These are phyloP conservation scores for Triplophysa rosa DNA, from an alignment of 2,113 vertebrate species.

Conservation along the genomic window DNA sequence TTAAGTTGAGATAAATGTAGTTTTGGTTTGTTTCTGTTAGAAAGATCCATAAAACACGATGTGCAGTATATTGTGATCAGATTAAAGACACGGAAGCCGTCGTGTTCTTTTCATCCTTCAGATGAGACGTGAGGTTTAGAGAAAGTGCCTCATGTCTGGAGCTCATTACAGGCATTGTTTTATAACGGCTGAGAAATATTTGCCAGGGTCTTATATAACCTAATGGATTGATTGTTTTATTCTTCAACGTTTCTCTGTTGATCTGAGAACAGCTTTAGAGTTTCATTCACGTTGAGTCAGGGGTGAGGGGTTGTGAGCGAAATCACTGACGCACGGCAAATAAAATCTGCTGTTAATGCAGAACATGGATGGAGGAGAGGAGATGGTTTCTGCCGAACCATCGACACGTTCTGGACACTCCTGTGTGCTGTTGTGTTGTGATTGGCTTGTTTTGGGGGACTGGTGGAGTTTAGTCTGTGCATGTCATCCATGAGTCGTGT, in stretches of 20 bases:
- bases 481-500: no score
- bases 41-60: no score
- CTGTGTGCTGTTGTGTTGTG: background rate
- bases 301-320: no score
- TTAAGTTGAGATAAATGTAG: no score
- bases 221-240: background rate
- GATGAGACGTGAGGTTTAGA: background rate
- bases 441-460: no score
- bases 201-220: constrained; percentile 6
- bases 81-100: no score
- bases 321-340: background rate
- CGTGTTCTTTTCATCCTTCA: background rate
- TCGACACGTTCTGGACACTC: background rate
- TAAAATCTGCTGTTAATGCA: background rate
- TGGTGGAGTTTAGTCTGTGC: no score
- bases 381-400: no score
- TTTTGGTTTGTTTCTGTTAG: no score
- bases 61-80: no score
- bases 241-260: background rate
- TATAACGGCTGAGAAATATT: background rate
- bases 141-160: background rate
- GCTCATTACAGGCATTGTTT: background rate
- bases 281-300: background rate
- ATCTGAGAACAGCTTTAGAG: background rate
- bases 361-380: background rate